Evolutionary conservation across 2,888 invertebrate genomes (phyloP), one percentile per base, ranked within the genome.

Genomic region (Aporophyla lueneburgensis): DNA sequence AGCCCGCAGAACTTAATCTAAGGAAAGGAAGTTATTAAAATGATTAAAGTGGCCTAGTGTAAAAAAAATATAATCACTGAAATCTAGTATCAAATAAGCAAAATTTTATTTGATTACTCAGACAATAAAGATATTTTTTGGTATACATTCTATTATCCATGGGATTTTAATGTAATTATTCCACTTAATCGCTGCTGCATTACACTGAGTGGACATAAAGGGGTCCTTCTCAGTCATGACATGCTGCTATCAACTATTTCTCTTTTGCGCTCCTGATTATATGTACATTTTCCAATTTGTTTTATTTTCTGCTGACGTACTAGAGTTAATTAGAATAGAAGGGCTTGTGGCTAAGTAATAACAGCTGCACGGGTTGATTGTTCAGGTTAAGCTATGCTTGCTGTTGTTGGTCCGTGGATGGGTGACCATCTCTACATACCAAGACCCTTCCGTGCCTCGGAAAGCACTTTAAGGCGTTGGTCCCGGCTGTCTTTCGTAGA

Each of bases 1-100:
- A 96, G 0, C 99, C 99, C 5, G 99, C 99, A 87, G 99, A 99
- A 95, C 99, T 99, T 71, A 99, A 96, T 93, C 99, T 99, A 81
- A 96, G 94, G 94, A 74, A 68, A 67, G 16, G 51, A 65, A 59
- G 3, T 54, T n/a, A 49, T 10, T 27, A 16, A 12, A n/a, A 68
- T 72, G 5, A n/a, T 40, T 51, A 0, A 51, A 40, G n/a, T 71
- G 24, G 24, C 24, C 4, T 27, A 33, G 16, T 14, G 1, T 49
- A 21, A 49, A 65, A 49, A 33, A 33, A 33, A 33, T 33, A 33
- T 33, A 33, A 33, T 69, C 16, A 27, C 10, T 16, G 5, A 5
- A 56, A 5, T 21, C 16, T 27, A 16, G 43, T 6, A 16, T 27
- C 27, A 56, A 21, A 1, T 21, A 1, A 14, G 5, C 5, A 46